Evolutionary conservation across 1,140 invertebrate genomes (phyloP).

Genomic region (Phenacoccus solenopsis): DNA sequence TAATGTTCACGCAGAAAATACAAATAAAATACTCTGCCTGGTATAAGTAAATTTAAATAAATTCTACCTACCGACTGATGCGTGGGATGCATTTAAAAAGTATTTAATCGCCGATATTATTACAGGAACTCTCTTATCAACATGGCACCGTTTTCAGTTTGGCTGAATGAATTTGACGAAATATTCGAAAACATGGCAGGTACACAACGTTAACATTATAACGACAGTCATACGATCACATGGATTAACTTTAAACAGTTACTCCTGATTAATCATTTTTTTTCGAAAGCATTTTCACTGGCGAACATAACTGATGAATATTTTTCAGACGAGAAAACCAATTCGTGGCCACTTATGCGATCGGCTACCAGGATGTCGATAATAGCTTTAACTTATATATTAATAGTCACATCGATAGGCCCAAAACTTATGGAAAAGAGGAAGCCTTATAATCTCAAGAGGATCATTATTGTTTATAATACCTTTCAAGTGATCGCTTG

Average conservation of each 20-base stretch:
- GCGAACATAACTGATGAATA: too few relatives aligned
- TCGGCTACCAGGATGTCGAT: conserved; percentile 40
- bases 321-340: conserved; percentile 44
- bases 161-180: neutral
- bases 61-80: too few relatives aligned
- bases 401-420: conserved; percentile 56
- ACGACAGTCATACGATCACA: too few relatives aligned
- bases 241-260: too few relatives aligned
- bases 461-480: conserved; percentile 38
- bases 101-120: too few relatives aligned
- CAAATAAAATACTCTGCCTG: too few relatives aligned
- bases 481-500: conserved; percentile 38
- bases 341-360: conserved; percentile 46
- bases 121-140: too few relatives aligned
- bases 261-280: neutral
- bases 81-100: too few relatives aligned
- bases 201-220: neutral
- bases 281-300: too few relatives aligned
- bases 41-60: too few relatives aligned
- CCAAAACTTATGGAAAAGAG: conserved; percentile 45
- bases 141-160: neutral
- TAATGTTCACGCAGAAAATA: too few relatives aligned
- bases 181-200: neutral
- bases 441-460: conserved; percentile 24
- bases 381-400: conserved; percentile 52